Evolutionary conservation across 2,113 vertebrate genomes (phyloP).

Genomic region (Boulengeromyrus knoepffleri): DNA sequence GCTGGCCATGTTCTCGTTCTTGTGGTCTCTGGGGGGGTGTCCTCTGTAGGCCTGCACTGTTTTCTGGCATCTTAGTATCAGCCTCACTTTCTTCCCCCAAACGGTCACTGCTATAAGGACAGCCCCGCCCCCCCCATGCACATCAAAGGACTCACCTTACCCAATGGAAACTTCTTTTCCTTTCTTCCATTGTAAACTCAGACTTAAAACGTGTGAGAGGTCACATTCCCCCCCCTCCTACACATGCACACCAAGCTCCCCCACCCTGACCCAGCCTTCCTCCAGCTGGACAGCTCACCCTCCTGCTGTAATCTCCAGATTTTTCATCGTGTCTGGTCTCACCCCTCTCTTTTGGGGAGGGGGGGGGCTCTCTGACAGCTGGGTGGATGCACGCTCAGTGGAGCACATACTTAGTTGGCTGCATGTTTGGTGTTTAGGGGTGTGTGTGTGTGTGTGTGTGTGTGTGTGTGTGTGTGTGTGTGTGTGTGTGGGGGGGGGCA

Average conservation of each 20-base stretch:
- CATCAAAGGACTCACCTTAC: neutral
- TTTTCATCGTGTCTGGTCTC: neutral
- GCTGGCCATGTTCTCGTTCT: neutral
- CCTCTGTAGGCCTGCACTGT: neutral
- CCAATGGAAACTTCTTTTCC: neutral
- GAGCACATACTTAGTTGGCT: neutral
- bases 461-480: no score
- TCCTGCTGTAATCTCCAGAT: neutral
- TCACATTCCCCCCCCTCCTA: neutral
- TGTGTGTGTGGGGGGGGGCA: neutral
- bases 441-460: neutral
- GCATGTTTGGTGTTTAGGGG: neutral
- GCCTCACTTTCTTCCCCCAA: neutral
- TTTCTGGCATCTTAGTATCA: neutral
- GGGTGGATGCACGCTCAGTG: neutral
- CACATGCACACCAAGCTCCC: neutral
- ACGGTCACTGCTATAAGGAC: neutral
- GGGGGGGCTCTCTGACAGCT: neutral
- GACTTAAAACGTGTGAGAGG: neutral
- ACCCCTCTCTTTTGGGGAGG: neutral
- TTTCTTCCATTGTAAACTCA: neutral
- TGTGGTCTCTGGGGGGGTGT: neutral
- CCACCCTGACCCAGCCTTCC: neutral
- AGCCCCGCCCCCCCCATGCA: neutral
- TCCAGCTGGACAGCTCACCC: neutral